Evolutionary conservation across 2,888 invertebrate species (phyloP).

Genomic region (Coronaproctus castanopsis): DNA sequence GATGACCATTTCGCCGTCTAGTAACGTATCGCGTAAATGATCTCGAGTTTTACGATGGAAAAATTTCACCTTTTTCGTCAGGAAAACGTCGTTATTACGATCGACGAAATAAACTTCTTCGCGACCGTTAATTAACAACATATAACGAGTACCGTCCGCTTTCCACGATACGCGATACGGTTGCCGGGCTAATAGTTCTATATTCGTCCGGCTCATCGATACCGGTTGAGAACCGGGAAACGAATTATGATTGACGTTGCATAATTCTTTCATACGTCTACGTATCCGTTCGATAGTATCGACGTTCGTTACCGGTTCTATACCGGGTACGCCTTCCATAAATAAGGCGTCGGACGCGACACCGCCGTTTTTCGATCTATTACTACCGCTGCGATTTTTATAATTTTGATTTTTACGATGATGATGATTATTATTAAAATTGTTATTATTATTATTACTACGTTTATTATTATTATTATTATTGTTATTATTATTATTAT

Average conservation of each 20-base stretch:
- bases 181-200: slow-evolving; percentile 49
- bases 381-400: background rate
- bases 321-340: slow-evolving; percentile 71
- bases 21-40: slow-evolving; percentile 56
- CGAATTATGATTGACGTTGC: slow-evolving; percentile 25
- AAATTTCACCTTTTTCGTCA: slow-evolving; percentile 61
- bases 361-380: background rate
- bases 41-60: slow-evolving; percentile 44
- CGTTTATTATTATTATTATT: background rate
- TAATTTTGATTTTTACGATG: background rate
- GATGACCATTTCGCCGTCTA: slow-evolving; percentile 95
- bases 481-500: no score
- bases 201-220: slow-evolving; percentile 74
- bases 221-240: slow-evolving; percentile 97
- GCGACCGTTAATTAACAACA: slow-evolving; percentile 82
- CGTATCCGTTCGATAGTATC: slow-evolving; percentile 44
- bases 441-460: no score
- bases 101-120: slow-evolving; percentile 83
- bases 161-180: slow-evolving; percentile 98
- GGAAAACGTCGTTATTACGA: slow-evolving; percentile 80
- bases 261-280: slow-evolving; percentile 45
- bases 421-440: no score
- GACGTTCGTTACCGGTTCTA: slow-evolving; percentile 44
- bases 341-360: slow-evolving; percentile 42
- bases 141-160: slow-evolving; percentile 90